These are phyloP conservation scores for Dicrurus megarhynchus DNA, from an alignment of 2,113 vertebrate species.

Conservation along the genomic window DNA sequence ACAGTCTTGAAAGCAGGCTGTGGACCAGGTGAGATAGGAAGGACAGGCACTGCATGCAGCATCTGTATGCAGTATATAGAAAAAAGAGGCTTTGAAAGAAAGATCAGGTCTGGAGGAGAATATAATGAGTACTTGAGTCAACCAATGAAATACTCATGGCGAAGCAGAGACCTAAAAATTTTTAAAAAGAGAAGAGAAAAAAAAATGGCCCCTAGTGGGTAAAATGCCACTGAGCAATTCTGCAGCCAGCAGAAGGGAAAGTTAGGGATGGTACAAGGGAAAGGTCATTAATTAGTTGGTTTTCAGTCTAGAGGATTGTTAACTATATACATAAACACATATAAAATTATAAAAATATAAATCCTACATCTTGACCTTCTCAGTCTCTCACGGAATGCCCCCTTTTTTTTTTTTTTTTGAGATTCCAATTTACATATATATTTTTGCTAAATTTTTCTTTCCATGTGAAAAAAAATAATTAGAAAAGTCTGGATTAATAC, in stretches of 20 bases:
- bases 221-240: neutral
- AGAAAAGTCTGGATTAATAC: neutral
- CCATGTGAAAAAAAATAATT: neutral
- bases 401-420: neutral
- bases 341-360: neutral
- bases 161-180: neutral
- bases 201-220: neutral
- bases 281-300: neutral
- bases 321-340: neutral
- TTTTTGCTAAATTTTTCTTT: neutral
- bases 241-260: neutral
- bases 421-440: neutral
- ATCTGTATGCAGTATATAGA: neutral
- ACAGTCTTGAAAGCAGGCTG: neutral
- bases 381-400: accelerated
- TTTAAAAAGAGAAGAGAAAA: neutral
- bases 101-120: neutral
- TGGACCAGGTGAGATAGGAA: neutral
- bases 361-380: neutral
- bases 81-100: neutral
- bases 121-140: neutral
- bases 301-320: neutral
- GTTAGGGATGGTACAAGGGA: accelerated
- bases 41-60: neutral
- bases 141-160: neutral